Percentiles rank a stretch among this genome's conserved stretches.
Conservation (phyloP, 2,113 vertebrate genomes). For the Aleadryas rufinucha region DNA sequence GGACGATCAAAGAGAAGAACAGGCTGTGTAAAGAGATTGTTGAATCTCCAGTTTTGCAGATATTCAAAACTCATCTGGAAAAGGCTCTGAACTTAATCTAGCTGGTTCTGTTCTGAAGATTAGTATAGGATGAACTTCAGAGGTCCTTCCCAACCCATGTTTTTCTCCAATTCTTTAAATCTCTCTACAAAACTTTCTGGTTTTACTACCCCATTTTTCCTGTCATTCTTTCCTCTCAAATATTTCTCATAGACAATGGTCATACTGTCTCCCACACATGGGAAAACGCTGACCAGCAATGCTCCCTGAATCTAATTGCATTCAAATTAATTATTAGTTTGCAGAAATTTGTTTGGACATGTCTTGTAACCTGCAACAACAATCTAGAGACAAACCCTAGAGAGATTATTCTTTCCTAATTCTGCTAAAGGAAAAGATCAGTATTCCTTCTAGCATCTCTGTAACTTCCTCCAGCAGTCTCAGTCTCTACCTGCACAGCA, state of each 20-base stretch:
- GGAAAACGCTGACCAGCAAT: neutral
- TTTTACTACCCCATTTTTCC: neutral
- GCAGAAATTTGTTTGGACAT: neutral
- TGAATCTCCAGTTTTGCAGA: neutral
- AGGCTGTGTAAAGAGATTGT: neutral
- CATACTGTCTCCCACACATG: neutral
- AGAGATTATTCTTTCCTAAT: neutral
- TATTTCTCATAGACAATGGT: constrained; percentile 1
- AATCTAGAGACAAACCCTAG: too few relatives aligned
- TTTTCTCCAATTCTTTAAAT: neutral
- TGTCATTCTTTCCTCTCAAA: neutral
- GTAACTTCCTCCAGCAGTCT: neutral
- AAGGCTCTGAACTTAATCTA: neutral
- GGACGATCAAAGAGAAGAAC: neutral
- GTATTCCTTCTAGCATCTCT: neutral
- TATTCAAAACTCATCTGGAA: neutral
- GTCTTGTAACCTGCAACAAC: neutral
- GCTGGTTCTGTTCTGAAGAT: neutral
- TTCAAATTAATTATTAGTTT: neutral
- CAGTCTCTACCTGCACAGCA: neutral
- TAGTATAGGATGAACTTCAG: neutral
- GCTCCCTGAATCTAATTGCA: neutral
- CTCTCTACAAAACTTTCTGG: neutral
- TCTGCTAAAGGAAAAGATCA: neutral
- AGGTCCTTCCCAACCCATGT: neutral